Evolutionary conservation across 2,888 invertebrate genomes (phyloP).

Genomic region (Allacma fusca): DNA sequence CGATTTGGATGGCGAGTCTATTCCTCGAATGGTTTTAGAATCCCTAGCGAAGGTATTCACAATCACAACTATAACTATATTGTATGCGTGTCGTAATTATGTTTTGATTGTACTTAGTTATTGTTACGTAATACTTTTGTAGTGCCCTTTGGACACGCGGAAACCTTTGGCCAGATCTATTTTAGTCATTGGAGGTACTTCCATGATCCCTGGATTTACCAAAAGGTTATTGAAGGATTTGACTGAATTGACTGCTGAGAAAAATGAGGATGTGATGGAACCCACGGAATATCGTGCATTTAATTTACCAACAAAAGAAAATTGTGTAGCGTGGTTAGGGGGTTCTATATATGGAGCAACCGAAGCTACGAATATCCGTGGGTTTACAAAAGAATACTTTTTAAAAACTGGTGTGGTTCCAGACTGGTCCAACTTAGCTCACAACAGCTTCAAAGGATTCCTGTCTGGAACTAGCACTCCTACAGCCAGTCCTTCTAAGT

Average conservation of each 20-base stretch:
- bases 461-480: slow-evolving; percentile 18
- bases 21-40: slow-evolving; percentile 86
- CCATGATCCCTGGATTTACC: slow-evolving; percentile 83
- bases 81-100: too few relatives aligned
- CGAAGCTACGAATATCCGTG: slow-evolving; percentile 75
- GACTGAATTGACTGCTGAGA: slow-evolving; percentile 69
- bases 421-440: slow-evolving; percentile 72
- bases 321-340: slow-evolving; percentile 88
- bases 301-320: slow-evolving; percentile 78
- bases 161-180: slow-evolving; percentile 81
- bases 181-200: slow-evolving; percentile 85
- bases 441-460: slow-evolving; percentile 27
- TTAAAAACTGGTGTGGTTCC: slow-evolving; percentile 75
- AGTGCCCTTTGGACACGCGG: slow-evolving; percentile 85
- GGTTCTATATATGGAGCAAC: slow-evolving; percentile 81
- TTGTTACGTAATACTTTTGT: not conserved
- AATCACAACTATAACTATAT: too few relatives aligned
- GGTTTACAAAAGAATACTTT: slow-evolving; percentile 79
- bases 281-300: slow-evolving; percentile 77
- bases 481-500: slow-evolving; percentile 32
- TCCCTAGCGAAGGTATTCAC: slow-evolving; percentile 74
- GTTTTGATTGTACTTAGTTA: too few relatives aligned
- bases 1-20: slow-evolving; percentile 76
- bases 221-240: slow-evolving; percentile 82
- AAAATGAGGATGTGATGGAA: slow-evolving; percentile 62